phyloP scores from a whole-genome alignment of 92 coral and sea anemone genomes.

The Porites lobata region DNA sequence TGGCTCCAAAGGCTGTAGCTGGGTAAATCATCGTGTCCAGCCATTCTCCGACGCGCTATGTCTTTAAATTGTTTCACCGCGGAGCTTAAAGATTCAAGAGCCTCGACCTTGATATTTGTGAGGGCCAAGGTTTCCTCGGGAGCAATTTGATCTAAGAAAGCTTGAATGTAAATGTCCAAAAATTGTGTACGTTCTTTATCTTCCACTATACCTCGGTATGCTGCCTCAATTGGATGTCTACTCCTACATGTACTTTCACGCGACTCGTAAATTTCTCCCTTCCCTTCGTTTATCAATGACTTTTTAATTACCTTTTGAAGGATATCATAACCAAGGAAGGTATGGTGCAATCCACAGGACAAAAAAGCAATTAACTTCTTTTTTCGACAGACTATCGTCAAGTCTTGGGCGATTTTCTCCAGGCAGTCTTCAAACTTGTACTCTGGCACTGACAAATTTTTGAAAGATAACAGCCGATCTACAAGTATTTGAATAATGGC shows the following conservation, averaged over 20 bases:
- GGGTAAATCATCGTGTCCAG: not conserved
- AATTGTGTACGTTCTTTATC: not conserved
- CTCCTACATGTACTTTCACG: not conserved
- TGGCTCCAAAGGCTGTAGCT: slow-evolving; percentile 33
- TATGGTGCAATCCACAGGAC: not conserved
- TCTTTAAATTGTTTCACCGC: not conserved
- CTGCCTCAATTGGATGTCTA: not conserved
- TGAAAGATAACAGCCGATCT: not conserved
- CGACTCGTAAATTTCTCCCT: not conserved
- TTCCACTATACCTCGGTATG: not conserved
- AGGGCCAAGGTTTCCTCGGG: slow-evolving; percentile 15
- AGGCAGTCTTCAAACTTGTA: slow-evolving; percentile 8
- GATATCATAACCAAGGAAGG: not conserved
- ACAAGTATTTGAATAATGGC: slow-evolving; percentile 5
- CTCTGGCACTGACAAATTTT: not conserved
- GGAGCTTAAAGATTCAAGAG: not conserved
- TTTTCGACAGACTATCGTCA: not conserved
- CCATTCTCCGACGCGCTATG: slow-evolving; percentile 25
- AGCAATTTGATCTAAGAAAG: slow-evolving; percentile 16
- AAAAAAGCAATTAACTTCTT: not conserved
- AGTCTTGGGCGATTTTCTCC: not conserved
- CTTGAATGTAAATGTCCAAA: not conserved
- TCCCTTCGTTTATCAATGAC: slow-evolving; percentile 10
- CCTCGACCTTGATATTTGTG: not conserved
- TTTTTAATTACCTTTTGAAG: not conserved